Evolutionary conservation across 1,140 invertebrate genomes (phyloP).

Genomic region (Cotesia vestalis): DNA sequence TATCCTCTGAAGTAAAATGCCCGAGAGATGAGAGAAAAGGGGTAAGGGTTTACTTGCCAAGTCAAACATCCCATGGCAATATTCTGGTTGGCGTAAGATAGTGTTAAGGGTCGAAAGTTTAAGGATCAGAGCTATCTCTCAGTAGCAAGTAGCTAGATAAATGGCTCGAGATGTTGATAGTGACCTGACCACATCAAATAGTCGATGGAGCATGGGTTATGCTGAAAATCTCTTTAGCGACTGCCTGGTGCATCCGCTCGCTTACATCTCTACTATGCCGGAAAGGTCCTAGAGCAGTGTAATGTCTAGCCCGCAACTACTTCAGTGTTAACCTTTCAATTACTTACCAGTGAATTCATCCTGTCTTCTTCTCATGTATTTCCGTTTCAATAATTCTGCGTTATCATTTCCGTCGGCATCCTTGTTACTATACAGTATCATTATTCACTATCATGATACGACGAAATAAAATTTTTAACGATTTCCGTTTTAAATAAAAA

Average conservation of each 20-base stretch:
- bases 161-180: conserved; percentile 23
- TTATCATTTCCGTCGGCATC: conserved; percentile 2
- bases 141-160: conserved; percentile 16
- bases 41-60: conserved; percentile 55
- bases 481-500: conserved; percentile 4
- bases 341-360: conserved; percentile 15
- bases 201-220: not conserved
- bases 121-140: conserved; percentile 16
- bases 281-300: not conserved
- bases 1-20: conserved; percentile 10
- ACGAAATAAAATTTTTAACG: conserved; percentile 1
- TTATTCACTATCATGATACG: not conserved
- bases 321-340: conserved; percentile 6
- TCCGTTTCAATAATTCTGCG: conserved; percentile 10
- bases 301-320: not conserved
- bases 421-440: not conserved
- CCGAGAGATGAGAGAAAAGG: conserved; percentile 18
- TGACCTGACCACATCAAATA: conserved; percentile 34
- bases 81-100: conserved; percentile 54
- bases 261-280: conserved; percentile 7
- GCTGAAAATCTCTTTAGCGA: conserved; percentile 27
- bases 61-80: conserved; percentile 59
- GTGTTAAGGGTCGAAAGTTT: conserved; percentile 42
- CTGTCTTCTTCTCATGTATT: conserved; percentile 17
- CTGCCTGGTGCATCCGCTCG: not conserved